These are phyloP conservation scores for Cotesia typhae DNA, from an alignment of 1,140 invertebrate genomes.

Conservation along the genomic window DNA sequence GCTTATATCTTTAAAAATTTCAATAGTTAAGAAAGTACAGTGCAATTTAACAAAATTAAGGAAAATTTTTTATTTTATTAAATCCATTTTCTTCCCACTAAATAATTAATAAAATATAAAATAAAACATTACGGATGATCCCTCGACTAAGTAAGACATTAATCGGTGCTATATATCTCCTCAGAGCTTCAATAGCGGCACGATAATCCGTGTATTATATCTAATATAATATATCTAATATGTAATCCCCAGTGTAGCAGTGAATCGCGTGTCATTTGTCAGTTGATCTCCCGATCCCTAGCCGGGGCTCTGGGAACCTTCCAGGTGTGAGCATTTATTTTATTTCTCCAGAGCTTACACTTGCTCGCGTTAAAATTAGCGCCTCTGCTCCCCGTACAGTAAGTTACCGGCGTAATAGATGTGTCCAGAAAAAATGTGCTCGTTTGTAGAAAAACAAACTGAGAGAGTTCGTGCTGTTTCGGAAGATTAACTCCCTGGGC, in stretches of 20 bases:
- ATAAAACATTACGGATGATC: no score
- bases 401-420: not conserved
- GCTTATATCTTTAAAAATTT: no score
- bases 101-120: constrained; percentile 16
- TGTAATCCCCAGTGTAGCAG: constrained; percentile 38
- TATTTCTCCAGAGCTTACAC: constrained; percentile 42
- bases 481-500: constrained; percentile 42
- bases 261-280: constrained; percentile 66
- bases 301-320: constrained; percentile 58
- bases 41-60: no score
- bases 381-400: constrained; percentile 22
- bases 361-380: constrained; percentile 62
- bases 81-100: not conserved
- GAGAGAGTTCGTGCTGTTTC: constrained; percentile 39
- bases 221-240: not conserved
- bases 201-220: not conserved
- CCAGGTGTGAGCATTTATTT: constrained; percentile 53
- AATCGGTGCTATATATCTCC: constrained; percentile 55
- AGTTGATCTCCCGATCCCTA: constrained; percentile 63
- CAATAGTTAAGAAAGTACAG: no score
- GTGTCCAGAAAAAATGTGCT: constrained; percentile 24
- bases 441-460: constrained; percentile 31
- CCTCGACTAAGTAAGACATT: constrained; percentile 56
- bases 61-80: no score
- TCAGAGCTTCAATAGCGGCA: constrained; percentile 43